Percentiles rank a stretch among this genome's conserved stretches.
Evolutionary conservation across 2,888 invertebrate genomes (phyloP).

Genomic region (Matsumyia berberina): DNA sequence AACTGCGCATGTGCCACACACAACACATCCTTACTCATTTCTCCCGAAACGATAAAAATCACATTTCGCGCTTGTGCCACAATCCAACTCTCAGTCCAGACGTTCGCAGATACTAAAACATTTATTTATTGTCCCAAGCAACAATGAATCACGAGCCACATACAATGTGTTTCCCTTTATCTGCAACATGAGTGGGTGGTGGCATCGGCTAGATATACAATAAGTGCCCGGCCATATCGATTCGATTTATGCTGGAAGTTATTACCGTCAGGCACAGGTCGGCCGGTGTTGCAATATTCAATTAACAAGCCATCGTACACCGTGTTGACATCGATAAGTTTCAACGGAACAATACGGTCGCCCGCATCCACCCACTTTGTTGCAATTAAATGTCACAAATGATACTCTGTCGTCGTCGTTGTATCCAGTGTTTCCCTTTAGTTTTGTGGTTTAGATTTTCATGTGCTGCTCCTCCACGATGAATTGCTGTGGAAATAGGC

Average conservation of each 20-base stretch:
- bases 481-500: conserved; percentile 23
- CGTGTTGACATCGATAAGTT: conserved; percentile 73
- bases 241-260: conserved; percentile 17
- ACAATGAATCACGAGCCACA: conserved; percentile 44
- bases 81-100: conserved; percentile 27
- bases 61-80: conserved; percentile 1
- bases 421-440: conserved; percentile 22
- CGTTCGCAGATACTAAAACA: conserved; percentile 18
- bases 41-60: too few species aligned
- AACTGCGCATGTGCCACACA: too few species aligned
- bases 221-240: conserved; percentile 20
- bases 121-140: conserved; percentile 16
- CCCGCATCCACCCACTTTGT: conserved; percentile 61
- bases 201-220: not conserved
- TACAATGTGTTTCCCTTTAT: not conserved
- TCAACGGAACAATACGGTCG: conserved; percentile 57
- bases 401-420: conserved; percentile 47
- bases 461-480: conserved; percentile 27
- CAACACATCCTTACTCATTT: too few species aligned
- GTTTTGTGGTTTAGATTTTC: conserved; percentile 38
- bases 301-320: conserved; percentile 72
- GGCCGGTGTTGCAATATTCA: conserved; percentile 70
- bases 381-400: conserved; percentile 72
- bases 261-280: conserved; percentile 44
- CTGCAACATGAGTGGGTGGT: conserved; percentile 48